Conservation (phyloP, 2,888 invertebrate genomes). For the Nasonovia ribisnigri region DNA sequence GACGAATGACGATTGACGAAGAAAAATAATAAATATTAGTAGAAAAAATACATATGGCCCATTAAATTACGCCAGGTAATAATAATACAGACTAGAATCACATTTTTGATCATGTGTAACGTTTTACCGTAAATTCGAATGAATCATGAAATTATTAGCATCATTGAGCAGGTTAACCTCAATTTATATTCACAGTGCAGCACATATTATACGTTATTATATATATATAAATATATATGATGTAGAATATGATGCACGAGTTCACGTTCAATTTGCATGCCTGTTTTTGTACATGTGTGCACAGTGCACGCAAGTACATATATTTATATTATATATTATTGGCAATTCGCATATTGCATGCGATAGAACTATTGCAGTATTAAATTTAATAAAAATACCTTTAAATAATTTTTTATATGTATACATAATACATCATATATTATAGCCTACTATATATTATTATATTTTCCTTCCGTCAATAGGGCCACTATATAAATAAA, state of each 20-base stretch:
- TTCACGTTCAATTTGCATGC: constrained; percentile 45
- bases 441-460: not conserved
- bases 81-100: not conserved
- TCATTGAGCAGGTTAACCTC: constrained; percentile 40
- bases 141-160: constrained; percentile 37
- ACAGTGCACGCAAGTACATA: not conserved
- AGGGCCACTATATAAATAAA: not conserved
- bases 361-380: not conserved
- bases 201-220: not conserved
- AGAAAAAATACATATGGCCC: not conserved
- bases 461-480: not conserved
- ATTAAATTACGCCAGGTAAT: not conserved
- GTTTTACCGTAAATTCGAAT: constrained; percentile 49
- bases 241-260: constrained; percentile 37
- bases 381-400: not conserved
- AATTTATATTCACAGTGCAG: not conserved
- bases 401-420: not conserved
- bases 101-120: constrained; percentile 3
- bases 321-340: not conserved
- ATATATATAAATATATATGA: not conserved
- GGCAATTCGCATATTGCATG: not conserved
- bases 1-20: not conserved
- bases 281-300: not conserved
- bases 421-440: not conserved
- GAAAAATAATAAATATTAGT: not conserved